Conservation (phyloP, 35 echinoderm and acorn worm species). For the Ptychodera flava region DNA sequence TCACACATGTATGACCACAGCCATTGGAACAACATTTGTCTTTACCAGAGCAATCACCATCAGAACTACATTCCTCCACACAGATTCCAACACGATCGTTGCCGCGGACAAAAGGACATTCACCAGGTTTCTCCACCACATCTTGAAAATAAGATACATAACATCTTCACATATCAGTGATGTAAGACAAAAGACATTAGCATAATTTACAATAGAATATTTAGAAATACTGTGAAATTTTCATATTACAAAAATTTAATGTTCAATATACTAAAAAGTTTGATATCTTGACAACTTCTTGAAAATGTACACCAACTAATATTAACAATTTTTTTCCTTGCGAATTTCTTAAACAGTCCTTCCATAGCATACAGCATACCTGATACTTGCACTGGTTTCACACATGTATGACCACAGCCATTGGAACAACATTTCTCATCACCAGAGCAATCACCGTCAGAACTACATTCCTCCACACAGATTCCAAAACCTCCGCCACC, state of each 20-base stretch:
- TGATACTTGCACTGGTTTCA: too few species aligned
- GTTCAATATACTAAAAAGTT: too few species aligned
- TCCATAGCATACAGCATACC: too few species aligned
- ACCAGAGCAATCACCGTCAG: conserved; percentile 40
- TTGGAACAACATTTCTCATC: conserved; percentile 60
- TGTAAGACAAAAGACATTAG: too few species aligned
- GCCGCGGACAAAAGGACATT: conserved; percentile 30
- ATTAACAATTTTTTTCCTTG: too few species aligned
- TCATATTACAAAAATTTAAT: too few species aligned
- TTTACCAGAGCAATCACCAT: conserved; percentile 32
- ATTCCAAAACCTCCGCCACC: conserved; percentile 18
- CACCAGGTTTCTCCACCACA: conserved; percentile 18
- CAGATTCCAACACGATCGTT: conserved; percentile 38
- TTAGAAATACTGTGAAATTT: too few species aligned
- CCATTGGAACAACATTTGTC: conserved; percentile 78
- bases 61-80: conserved; percentile 35
- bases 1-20: conserved; percentile 57
- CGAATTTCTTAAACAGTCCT: too few species aligned
- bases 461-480: conserved; percentile 36
- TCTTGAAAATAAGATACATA: neutral
- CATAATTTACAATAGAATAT: too few species aligned
- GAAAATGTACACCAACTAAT: too few species aligned
- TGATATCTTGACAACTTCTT: too few species aligned
- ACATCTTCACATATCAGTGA: too few species aligned
- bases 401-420: conserved; percentile 64